phyloP scores from a whole-genome alignment of 2,113 vertebrate species.

The Ramphastos sulfuratus region DNA sequence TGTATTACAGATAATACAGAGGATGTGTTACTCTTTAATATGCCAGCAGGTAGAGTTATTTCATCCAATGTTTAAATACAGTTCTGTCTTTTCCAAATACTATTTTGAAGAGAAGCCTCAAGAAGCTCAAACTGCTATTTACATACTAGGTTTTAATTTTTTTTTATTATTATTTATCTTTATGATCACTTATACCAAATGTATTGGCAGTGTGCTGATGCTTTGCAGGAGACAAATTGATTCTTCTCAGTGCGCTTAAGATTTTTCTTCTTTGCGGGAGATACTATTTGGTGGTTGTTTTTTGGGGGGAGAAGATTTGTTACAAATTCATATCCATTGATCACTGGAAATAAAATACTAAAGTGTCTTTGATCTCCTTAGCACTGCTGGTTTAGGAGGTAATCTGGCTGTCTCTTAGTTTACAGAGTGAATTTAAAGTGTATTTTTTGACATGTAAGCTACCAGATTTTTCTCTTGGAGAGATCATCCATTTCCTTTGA shows the following conservation, averaged over 20 bases:
- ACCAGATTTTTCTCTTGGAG: no score
- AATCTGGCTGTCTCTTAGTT: background rate
- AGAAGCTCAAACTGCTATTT: background rate
- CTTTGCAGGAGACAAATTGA: background rate
- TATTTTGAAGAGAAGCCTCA: background rate
- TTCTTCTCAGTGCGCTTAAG: background rate
- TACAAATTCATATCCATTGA: background rate
- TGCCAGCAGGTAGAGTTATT: background rate
- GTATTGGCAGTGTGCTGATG: background rate
- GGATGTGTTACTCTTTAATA: background rate
- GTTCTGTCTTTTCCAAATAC: background rate
- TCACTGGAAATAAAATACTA: background rate
- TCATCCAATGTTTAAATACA: background rate
- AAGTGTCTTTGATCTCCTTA: background rate
- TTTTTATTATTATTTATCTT: background rate
- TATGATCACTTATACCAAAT: background rate
- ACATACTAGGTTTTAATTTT: background rate
- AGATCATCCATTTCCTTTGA: background rate
- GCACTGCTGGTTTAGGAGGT: background rate
- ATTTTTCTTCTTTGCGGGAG: background rate
- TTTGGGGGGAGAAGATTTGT: rapidly evolving
- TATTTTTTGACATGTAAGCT: background rate
- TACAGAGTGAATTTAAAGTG: background rate
- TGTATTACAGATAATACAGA: background rate
- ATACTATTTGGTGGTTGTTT: background rate